Evolutionary conservation across 2,113 vertebrate species (phyloP), one percentile per base, ranked within the genome.

Genomic region (Acanthochromis polyacanthus): DNA sequence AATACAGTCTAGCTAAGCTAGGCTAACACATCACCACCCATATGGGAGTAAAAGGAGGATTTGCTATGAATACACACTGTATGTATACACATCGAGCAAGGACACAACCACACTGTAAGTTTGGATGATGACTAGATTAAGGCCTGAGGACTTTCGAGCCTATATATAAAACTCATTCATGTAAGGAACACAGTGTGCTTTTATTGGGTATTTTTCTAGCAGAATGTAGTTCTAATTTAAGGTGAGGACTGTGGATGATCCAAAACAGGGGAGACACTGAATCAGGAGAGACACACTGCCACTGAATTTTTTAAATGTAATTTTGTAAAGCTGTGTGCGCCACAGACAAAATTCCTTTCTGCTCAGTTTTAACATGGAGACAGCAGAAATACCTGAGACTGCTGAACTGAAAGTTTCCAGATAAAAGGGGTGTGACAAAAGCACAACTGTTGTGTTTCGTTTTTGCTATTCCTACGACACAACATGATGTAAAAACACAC

Each of bases 401-500:
- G 25, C 48, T 50, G 43, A 5, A 12, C 38, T n/a, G 53, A 12
- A 62, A 45, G 17, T 28, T 0, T 20, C 71, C 11, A 46, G 71
- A 65, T 38, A 23, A 51, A 58, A 50, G 48, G 25, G 19, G 14
- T 6, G 32, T 20, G 16, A 46, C 28, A 11, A 20, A 63, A 56
- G 22, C 17, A 30, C 25, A 55, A 17, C 22, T 25, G 32, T 52
- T 40, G 32, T 8, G 10, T 55, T 71, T 32, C 0, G 12, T 6
- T 7, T 59, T 67, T 45, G 45, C 56, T 59, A 61, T 40, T 53
- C 17, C 5, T 10, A 16, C 17, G 10, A 36, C 38, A 62, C 50
- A 52, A 51, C n/a, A 67, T 30, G 52, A 76, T 20, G 40, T 36
- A 70, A 65, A 55, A 19, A 46, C 51, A 14, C 28, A 25, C 17